Base-by-base conservation (phyloP, 2,113 vertebrate genomes). In the Pavo muticus region DNA sequence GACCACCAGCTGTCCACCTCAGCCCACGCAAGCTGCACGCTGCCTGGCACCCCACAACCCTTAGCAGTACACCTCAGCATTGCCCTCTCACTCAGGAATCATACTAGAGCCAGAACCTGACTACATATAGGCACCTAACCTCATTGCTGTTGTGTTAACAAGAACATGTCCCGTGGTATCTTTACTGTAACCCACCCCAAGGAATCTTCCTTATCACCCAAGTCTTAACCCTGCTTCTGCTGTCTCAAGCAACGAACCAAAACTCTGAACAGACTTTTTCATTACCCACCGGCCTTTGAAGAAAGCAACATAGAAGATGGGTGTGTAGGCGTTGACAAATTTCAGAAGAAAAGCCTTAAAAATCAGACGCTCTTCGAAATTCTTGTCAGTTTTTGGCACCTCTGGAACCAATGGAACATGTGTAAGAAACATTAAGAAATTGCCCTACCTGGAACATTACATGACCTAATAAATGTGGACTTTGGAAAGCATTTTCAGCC, bases 351-450 rank as follows among this genome's bases (percentile, higher is more conserved):
- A 99, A 4, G 99, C 98, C 97, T 99, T 99, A 81, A 99, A 98
- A 94, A 99, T 99, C 79, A 99, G 98, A 40, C 99, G 94, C 87
- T 99, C 98, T 90, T 99, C 99, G 1, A 99, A 99, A 93, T 98
- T 99, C 97, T 99, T 99, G 97, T 99, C 99, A 0, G 99, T 99
- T 98, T 99, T 99, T 54, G 99, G 99, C 39, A 99, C 99, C 98
- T 99, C 99, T 99, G 97, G 40, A 86, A 91, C 18, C 82, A 94
- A 97, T 2, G 48, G 60, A 45, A 88, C 14, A 74, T 0, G 10
- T 47, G 24, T 50, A 68, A 96, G 76, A 87, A 80, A 71, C 0
- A 0, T 44, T 78, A 91, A 52, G 61, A 24, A 73, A 59, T 39
- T 74, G 30, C n/a, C n/a, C 37, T 30, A n/a, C 7, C 47, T 52